These are phyloP conservation scores for Zaprionus tsacasi DNA, from an alignment of 1,140 invertebrate genomes.

Conservation along the genomic window DNA sequence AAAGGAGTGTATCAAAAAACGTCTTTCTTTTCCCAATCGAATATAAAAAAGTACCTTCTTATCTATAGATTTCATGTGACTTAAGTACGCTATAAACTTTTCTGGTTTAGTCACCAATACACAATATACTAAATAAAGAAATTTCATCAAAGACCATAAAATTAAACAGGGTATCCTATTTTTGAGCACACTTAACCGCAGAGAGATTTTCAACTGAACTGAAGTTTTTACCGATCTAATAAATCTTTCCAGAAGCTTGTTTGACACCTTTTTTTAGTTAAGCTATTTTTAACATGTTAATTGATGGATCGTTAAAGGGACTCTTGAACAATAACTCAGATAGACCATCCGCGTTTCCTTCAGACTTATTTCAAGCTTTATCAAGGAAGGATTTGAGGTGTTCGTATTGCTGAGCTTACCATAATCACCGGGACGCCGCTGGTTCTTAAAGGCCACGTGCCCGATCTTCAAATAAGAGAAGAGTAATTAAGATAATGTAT, in stretches of 20 bases:
- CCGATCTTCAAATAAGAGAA: conserved; percentile 5
- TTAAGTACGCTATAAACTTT: background rate
- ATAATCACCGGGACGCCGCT: background rate
- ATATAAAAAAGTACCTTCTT: background rate
- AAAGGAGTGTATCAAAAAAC: background rate
- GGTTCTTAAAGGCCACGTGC: background rate
- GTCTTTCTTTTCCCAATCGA: conserved; percentile 6
- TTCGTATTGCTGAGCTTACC: conserved; percentile 8
- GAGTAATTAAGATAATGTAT: background rate
- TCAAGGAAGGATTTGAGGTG: background rate
- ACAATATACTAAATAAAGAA: background rate
- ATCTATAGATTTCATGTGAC: conserved; percentile 2
- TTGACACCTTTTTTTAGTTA: background rate
- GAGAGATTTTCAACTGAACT: background rate
- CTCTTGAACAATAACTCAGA: background rate
- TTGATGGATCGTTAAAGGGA: background rate
- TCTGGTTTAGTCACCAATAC: background rate
- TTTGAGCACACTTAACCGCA: background rate
- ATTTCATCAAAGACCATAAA: background rate
- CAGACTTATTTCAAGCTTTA: background rate
- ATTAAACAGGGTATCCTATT: background rate
- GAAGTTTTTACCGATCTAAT: background rate
- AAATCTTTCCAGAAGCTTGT: conserved; percentile 4
- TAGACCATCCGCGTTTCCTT: background rate
- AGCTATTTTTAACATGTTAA: background rate